Evolutionary conservation across 2,113 vertebrate species (phyloP).

Genomic region (Chelonoidis abingdonii): DNA sequence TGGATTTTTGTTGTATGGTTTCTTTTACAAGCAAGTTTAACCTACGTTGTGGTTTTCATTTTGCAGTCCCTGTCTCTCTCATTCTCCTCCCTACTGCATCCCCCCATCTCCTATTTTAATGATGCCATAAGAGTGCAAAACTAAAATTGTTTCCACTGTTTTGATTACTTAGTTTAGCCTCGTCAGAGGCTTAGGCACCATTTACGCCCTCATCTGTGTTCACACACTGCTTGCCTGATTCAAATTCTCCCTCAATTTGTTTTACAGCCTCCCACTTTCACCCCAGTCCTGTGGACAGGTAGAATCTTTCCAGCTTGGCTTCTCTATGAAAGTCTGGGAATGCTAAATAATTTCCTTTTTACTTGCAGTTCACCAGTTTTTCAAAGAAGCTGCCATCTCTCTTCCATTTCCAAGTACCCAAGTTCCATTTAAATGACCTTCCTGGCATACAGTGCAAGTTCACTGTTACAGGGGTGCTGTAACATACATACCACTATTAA

Average conservation of each 20-base stretch:
- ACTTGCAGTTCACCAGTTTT: neutral
- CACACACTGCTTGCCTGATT: accelerated
- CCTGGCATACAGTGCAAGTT: accelerated
- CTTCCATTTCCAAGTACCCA: neutral
- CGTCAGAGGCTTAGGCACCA: neutral
- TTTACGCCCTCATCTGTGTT: accelerated
- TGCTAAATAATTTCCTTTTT: neutral
- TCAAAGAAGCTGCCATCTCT: neutral
- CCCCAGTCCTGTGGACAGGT: neutral
- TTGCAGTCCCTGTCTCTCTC: neutral
- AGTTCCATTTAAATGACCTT: neutral
- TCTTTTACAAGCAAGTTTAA: neutral
- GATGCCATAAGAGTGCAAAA: accelerated
- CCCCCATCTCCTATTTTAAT: neutral
- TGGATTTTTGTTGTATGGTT: neutral
- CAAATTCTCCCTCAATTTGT: neutral
- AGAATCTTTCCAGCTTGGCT: neutral
- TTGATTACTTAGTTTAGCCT: neutral
- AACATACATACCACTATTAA: accelerated
- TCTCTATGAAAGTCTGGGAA: neutral
- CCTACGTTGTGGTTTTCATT: neutral
- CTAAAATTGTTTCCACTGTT: accelerated
- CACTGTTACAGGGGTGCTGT: neutral
- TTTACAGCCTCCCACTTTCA: neutral
- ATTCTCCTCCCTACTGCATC: neutral